Evolutionary conservation across 2,797 vertebrate species (phyloP), one percentile per base, ranked within the genome.

Genomic region (Muscicapa comitata): DNA sequence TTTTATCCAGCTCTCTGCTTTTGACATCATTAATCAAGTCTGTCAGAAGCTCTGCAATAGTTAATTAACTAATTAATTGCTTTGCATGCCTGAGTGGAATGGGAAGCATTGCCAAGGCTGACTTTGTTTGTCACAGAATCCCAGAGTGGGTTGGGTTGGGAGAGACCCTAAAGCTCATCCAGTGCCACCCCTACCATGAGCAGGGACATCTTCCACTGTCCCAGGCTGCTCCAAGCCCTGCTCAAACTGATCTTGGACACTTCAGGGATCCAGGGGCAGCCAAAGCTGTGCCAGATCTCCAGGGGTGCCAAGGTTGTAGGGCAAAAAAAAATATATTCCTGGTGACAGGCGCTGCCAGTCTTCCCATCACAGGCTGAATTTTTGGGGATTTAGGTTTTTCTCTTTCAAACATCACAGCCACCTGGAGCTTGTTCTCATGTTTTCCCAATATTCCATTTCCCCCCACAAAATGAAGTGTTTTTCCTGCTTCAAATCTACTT

Each of bases 61-160:
- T 90, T 92, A 78, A 84, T 76, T 62, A 81, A 91, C 74, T 91
- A 71, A 96, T 87, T 81, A 92, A 94, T 78, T 70, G 77, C 57
- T 80, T 71, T 35, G 42, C 61, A 23, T 0, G 38, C 82, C 82
- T 71, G 88, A 88, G 78, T 9, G 37, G 68, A 68, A 45, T 17
- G 76, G 45, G 17, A 66, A 86, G 33, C 23, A 24, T 16, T 2
- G 1, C 43, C 72, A 37, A 23, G 67, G 53, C 23, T 90, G 82
- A 72, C 42, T 93, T 53, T 40, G 31, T 62, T 87, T 58, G 45
- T 51, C 38, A 17, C 15, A 33, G 65, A 63, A 65, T 45, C 35
- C 48, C 18, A 14, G 13, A 20, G 43, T 8, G 54, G 48, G n/a
- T 1, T 57, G 70, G n/a, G 48, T 1, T 20, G 71, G 63, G 51